These are phyloP conservation scores for Rhagonycha fulva DNA, from an alignment of 2,888 invertebrate species.

Conservation along the genomic window DNA sequence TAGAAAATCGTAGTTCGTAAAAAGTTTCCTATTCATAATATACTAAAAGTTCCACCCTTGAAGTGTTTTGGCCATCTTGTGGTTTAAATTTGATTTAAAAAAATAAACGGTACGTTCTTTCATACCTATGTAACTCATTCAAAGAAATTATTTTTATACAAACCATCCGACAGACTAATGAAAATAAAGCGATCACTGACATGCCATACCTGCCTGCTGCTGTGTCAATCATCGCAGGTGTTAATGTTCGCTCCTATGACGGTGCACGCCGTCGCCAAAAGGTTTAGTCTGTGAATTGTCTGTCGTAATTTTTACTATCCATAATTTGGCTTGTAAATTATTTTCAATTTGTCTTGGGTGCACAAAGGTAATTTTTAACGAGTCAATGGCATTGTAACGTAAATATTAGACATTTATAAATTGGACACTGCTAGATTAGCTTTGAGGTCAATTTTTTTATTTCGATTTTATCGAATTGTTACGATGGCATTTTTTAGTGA, in stretches of 20 bases:
- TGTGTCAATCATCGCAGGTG: conserved; percentile 12
- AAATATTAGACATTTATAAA: background rate
- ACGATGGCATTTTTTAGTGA: background rate
- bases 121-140: background rate
- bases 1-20: background rate
- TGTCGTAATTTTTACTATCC: background rate
- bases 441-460: background rate
- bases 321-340: background rate
- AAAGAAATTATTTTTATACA: conserved; percentile 9
- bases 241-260: conserved; percentile 4
- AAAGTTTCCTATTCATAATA: background rate
- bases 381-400: background rate
- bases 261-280: conserved; percentile 12
- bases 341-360: background rate
- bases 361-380: background rate
- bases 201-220: conserved; percentile 15
- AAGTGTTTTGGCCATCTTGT: background rate
- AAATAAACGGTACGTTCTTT: too few relatives aligned
- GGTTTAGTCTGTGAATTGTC: conserved; percentile 11
- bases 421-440: background rate
- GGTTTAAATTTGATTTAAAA: background rate
- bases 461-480: background rate
- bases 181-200: conserved; percentile 20
- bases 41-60: background rate
- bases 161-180: conserved; percentile 3